Base-by-base conservation (phyloP, 2,797 vertebrate species). In the Danio kyathit region DNA sequence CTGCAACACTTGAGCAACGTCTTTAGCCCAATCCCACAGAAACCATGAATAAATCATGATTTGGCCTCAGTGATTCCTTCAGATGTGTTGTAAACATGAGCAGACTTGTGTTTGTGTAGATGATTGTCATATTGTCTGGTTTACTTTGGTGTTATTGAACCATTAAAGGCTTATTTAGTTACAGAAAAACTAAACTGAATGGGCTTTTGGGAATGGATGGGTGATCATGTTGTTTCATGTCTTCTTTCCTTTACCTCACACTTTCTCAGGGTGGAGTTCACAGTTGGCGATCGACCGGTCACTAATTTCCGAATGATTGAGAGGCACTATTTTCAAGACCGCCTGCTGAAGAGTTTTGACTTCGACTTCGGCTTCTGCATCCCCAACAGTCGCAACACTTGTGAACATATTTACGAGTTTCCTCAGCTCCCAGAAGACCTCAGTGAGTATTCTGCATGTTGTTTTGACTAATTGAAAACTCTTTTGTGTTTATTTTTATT, bases 331-430 rank as follows among this genome's bases (percentile, higher is more conserved):
- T 99, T 99, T 90, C 94, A 96, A 89, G 97, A 98, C 57, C 95
- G 93, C 46, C 94, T 99, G 63, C 96, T 99, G 87, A 99, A 99
- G 92, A 99, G 96, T 91, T 99, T 99, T 54, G 97, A 99, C 90
- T 99, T 99, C 79, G 98, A 99, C 91, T 99, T 99, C 16, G 98
- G 98, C 48, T 99, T 99, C 91, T 99, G 98, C 90, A 99, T 99
- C 77, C 98, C 98, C 19, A 97, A 96, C 90, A 99, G 98, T 91
- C 94, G 97, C 86, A 99, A 99, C 92, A 99, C 97, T 0, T 99
- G 97, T 59, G 98, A 99, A 90, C 98, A 99, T 87, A 99, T 99
- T 88, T 99, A 99, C 21, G 98, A 99, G 89, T 99, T 99, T 86
- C 98, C 98, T 14, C 97, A 98, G 89, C 95, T 99, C 83, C 97